Percentiles rank a stretch among this genome's conserved stretches.
Evolutionary conservation across 2,888 invertebrate species (phyloP).

Genomic region (Caenorhabditis zanzibari): DNA sequence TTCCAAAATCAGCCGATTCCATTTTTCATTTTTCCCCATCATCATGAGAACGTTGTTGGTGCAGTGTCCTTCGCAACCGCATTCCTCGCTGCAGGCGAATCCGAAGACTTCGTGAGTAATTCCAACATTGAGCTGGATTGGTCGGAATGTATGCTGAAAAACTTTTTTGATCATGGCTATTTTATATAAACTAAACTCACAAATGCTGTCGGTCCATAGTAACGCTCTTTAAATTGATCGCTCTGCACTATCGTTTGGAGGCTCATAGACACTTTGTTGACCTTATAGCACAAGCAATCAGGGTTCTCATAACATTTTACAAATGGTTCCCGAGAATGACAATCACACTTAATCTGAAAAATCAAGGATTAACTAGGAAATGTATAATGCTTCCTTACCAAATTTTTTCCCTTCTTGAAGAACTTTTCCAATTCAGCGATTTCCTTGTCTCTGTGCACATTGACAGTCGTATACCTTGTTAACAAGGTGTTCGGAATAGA

Average conservation of each 20-base stretch:
- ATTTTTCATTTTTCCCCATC: background rate
- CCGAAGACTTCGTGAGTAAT: background rate
- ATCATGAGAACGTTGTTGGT: background rate
- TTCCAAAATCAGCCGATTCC: background rate
- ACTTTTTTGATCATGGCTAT: background rate
- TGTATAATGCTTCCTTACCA: too few relatives aligned
- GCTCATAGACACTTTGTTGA: too few relatives aligned
- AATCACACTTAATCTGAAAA: conserved; percentile 7
- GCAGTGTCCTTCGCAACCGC: background rate
- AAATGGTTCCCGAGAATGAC: background rate
- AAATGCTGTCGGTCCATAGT: background rate
- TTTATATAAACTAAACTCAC: background rate
- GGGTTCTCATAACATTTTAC: conserved; percentile 13
- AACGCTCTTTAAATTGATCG: background rate
- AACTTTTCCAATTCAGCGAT: background rate
- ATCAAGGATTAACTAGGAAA: too few relatives aligned
- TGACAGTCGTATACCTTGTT: background rate
- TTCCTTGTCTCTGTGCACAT: background rate
- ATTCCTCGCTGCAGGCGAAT: conserved; percentile 2
- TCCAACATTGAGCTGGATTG: background rate
- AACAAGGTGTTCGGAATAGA: background rate
- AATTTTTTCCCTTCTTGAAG: background rate
- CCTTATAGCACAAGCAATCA: background rate
- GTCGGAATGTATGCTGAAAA: background rate
- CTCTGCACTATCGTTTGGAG: background rate